Percentiles rank a stretch among this genome's conserved stretches.
phyloP scores from a whole-genome alignment of 2,888 invertebrate genomes.

The Cetonia aurata region DNA sequence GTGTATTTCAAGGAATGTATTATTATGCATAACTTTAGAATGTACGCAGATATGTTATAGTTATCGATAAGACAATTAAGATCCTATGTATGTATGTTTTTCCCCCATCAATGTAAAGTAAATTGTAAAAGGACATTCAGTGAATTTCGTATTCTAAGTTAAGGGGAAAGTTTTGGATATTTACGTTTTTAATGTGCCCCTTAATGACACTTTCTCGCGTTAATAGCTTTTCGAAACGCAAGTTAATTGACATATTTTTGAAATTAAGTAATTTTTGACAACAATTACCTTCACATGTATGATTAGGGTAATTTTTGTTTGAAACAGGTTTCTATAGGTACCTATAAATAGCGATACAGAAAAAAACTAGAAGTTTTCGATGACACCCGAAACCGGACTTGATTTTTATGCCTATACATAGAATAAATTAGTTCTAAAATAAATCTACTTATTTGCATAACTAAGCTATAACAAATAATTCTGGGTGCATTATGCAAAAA shows the following conservation, averaged over 20 bases:
- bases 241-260: slow-evolving; percentile 39
- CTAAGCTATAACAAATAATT: too few relatives aligned
- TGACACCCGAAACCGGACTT: slow-evolving; percentile 7
- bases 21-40: too few relatives aligned
- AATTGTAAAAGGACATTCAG: not conserved
- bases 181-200: slow-evolving; percentile 18
- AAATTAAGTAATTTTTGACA: slow-evolving; percentile 35
- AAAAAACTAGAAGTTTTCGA: not conserved
- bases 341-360: slow-evolving; percentile 24
- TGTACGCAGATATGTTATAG: too few relatives aligned
- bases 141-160: not conserved
- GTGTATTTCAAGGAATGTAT: too few relatives aligned
- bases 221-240: slow-evolving; percentile 32
- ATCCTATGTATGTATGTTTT: not conserved
- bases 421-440: too few relatives aligned
- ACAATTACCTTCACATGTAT: slow-evolving; percentile 34
- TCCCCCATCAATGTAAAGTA: not conserved
- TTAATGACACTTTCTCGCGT: slow-evolving; percentile 32
- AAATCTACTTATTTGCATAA: too few relatives aligned
- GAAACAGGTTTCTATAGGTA: slow-evolving; percentile 31
- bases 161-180: slow-evolving; percentile 36
- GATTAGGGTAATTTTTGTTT: slow-evolving; percentile 21
- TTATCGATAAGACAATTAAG: too few relatives aligned
- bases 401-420: not conserved
- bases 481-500: too few relatives aligned